These are phyloP conservation scores for Cynaeus angustus DNA, from an alignment of 2,888 invertebrate species.

Conservation along the genomic window DNA sequence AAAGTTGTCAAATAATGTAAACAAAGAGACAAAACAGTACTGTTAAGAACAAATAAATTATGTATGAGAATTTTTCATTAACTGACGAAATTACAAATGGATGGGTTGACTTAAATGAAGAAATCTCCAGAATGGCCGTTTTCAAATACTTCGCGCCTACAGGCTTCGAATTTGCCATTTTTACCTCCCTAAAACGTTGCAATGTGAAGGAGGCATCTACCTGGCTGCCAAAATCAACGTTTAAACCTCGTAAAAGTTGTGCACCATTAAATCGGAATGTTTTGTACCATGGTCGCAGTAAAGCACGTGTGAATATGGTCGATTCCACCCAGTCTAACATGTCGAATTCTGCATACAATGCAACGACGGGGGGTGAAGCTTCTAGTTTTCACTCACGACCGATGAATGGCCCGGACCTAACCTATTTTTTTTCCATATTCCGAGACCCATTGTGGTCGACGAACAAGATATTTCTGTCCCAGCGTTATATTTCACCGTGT, in stretches of 20 bases:
- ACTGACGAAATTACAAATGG: too few relatives aligned
- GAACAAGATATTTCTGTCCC: conserved; percentile 70
- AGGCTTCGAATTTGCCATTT: background rate
- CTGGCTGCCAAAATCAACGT: conserved; percentile 61
- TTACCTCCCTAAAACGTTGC: background rate
- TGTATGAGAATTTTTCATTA: too few relatives aligned
- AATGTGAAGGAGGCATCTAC: conserved; percentile 50
- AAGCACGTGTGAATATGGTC: conserved; percentile 56
- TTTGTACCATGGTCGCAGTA: conserved; percentile 40
- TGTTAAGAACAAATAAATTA: too few relatives aligned
- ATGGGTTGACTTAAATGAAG: too few relatives aligned
- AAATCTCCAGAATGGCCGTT: background rate
- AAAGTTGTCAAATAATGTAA: too few relatives aligned
- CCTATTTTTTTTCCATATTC: conserved; percentile 65
- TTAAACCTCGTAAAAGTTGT: conserved; percentile 59
- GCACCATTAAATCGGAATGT: conserved; percentile 56
- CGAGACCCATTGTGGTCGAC: conserved; percentile 64
- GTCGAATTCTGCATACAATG: conserved; percentile 65
- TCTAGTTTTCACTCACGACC: conserved; percentile 70
- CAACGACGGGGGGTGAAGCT: conserved; percentile 69
- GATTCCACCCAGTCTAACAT: conserved; percentile 50
- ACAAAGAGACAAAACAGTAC: too few relatives aligned
- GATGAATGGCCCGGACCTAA: conserved; percentile 69
- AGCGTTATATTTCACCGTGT: conserved; percentile 70
- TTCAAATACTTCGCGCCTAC: background rate